phyloP scores from a whole-genome alignment of 30 jellyfish, hydroid and myxozoan genomes.

The Cassiopea andromeda region DNA sequence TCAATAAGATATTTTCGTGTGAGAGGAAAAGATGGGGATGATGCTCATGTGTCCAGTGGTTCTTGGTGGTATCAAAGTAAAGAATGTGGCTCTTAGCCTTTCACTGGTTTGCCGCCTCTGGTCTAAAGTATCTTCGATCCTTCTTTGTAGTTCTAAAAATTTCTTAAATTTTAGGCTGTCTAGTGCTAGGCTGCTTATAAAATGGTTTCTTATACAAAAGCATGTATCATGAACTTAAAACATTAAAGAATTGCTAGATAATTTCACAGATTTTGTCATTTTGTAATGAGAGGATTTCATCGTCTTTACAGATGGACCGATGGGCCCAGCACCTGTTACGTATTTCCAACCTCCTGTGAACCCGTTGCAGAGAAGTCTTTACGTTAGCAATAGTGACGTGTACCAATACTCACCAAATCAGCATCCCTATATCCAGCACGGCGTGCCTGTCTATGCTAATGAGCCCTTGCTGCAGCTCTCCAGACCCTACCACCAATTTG shows the following conservation, averaged over 20 bases:
- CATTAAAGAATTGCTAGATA: not conserved
- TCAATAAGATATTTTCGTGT: too few relatives aligned
- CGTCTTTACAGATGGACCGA: slow-evolving; percentile 21
- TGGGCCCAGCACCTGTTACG: slow-evolving; percentile 27
- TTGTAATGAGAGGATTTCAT: not conserved
- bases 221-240: too few relatives aligned
- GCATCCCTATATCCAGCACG: slow-evolving; percentile 35
- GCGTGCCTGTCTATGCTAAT: slow-evolving; percentile 13
- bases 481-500: slow-evolving; percentile 29
- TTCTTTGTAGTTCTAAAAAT: too few relatives aligned
- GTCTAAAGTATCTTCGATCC: too few relatives aligned
- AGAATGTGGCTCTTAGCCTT: too few relatives aligned
- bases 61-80: too few relatives aligned
- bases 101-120: too few relatives aligned
- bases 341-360: slow-evolving; percentile 47
- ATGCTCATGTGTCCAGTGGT: too few relatives aligned
- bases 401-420: slow-evolving; percentile 32
- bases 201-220: too few relatives aligned
- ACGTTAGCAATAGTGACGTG: slow-evolving; percentile 13
- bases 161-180: too few relatives aligned
- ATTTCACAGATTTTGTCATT: not conserved
- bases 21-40: too few relatives aligned
- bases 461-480: slow-evolving; percentile 28
- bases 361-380: slow-evolving; percentile 23
- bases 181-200: too few relatives aligned